A percentile compares a stretch with the other conserved stretches of the same genome.
These are phyloP conservation scores for Oreonectes daqikongensis DNA, from an alignment of 2,797 vertebrate species.

Conservation along the genomic window DNA sequence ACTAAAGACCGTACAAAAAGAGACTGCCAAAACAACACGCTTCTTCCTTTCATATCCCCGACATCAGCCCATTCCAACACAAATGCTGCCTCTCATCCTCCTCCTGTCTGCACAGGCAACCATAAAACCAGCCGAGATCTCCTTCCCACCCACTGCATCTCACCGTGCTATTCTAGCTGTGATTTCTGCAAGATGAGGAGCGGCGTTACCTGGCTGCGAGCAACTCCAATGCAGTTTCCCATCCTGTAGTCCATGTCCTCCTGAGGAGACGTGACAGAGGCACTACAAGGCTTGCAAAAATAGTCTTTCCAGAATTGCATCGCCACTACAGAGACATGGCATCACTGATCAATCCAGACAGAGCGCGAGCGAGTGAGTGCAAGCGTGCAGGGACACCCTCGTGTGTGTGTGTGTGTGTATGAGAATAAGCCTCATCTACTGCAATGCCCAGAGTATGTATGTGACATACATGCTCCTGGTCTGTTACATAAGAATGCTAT, in stretches of 20 bases:
- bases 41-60: constrained; percentile 54
- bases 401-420: constrained; percentile 46
- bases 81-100: constrained; percentile 20
- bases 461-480: constrained; percentile 66
- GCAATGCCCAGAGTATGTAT: constrained; percentile 61
- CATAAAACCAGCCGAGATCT: constrained; percentile 15
- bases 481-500: constrained; percentile 66
- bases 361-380: constrained; percentile 57
- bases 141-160: constrained; percentile 7
- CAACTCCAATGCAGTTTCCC: constrained; percentile 82
- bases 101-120: constrained; percentile 31
- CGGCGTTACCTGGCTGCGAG: constrained; percentile 74
- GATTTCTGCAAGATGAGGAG: constrained; percentile 12
- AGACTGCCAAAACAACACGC: constrained; percentile 35
- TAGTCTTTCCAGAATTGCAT: constrained; percentile 83
- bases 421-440: constrained; percentile 54
- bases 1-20: constrained; percentile 30
- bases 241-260: constrained; percentile 86
- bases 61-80: constrained; percentile 49
- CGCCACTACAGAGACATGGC: constrained; percentile 69
- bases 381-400: constrained; percentile 46
- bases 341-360: constrained; percentile 68
- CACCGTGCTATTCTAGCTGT: constrained; percentile 18
- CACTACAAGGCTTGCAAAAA: constrained; percentile 80
- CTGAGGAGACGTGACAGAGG: constrained; percentile 78